Conservation (phyloP, 30 jellyfish, hydroid and myxozoan genomes). For the Sanderia malayensis region DNA sequence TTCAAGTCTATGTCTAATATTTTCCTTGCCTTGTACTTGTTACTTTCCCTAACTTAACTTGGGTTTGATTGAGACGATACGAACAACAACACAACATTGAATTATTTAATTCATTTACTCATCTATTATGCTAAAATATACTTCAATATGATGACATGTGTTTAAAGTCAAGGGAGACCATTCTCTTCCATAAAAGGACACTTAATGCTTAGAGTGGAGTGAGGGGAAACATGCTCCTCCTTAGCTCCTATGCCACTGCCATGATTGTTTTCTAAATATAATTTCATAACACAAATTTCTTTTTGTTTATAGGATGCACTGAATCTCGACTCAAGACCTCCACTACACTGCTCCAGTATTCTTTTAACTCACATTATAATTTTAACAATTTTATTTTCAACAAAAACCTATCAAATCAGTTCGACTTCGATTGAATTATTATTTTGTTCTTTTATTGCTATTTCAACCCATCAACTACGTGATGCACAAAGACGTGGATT, state of each 20-base stretch:
- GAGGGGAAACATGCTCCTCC: too few species aligned
- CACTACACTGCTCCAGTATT: slow-evolving; percentile 60
- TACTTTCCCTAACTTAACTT: too few species aligned
- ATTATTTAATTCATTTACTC: not conserved
- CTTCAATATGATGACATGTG: too few species aligned
- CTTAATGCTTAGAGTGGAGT: too few species aligned
- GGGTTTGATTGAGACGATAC: too few species aligned
- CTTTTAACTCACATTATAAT: slow-evolving; percentile 23
- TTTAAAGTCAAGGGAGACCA: too few species aligned
- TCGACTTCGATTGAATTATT: not conserved
- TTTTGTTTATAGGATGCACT: slow-evolving; percentile 62
- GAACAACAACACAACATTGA: not conserved
- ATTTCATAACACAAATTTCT: not conserved
- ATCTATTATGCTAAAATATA: not conserved
- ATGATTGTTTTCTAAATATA: not conserved
- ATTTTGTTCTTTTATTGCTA: slow-evolving; percentile 35
- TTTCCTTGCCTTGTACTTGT: not conserved
- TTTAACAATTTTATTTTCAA: not conserved
- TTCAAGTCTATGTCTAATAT: too few species aligned
- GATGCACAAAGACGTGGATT: slow-evolving; percentile 88
- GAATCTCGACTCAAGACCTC: slow-evolving; percentile 60
- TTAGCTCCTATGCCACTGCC: too few species aligned
- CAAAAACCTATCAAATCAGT: not conserved
- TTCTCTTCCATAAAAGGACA: too few species aligned
- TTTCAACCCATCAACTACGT: slow-evolving; percentile 72